Evolutionary conservation across 2,888 invertebrate genomes (phyloP), one percentile per base, ranked within the genome.

Genomic region (Scrobipalpa costella): DNA sequence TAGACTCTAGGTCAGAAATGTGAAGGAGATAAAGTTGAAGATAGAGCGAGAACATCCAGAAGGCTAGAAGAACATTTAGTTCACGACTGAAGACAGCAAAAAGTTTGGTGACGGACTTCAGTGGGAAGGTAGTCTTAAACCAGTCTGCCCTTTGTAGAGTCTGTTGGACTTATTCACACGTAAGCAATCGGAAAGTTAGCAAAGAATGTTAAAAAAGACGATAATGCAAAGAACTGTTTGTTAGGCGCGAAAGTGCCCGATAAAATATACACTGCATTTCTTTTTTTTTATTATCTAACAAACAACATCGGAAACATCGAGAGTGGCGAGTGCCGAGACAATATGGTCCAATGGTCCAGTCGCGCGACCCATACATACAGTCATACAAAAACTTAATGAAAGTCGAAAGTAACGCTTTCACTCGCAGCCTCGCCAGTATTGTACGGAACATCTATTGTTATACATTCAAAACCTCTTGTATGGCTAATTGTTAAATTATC

Each of bases 371-470:
- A 86, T 86, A 85, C 88, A 89, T 80, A 87, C 55, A 80, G 81
- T 84, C 81, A 79, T 75, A 90, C 89, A 90, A 90, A 90, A 90
- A 90, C 85, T 83, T 84, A 88, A 90, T 85, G 90, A 90, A 90
- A 90, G 90, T 90, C 83, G 90, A 91, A 90, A 91, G 90, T 88
- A 78, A 85, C 84, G 87, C 90, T 91, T 91, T 91, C 90, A 90
- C 90, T 90, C 80, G 88, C 50, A 7, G 49, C 49, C 17, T 81
- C 81, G 80, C 77, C 84, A 77, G 81, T 82, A 84, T 85, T 84
- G 86, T 86, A 83, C 81, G 81, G 81, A 79, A 79, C 73, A 77
- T 81, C 84, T 82, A 85, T 86, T 86, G 85, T 85, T 83, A 79
- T 79, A 84, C 83, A 83, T 79, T 76, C 60, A 64, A 59, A 64